phyloP scores from a whole-genome alignment of 53 echinoderm and acorn worm species.

The Echinometra lucunter region DNA sequence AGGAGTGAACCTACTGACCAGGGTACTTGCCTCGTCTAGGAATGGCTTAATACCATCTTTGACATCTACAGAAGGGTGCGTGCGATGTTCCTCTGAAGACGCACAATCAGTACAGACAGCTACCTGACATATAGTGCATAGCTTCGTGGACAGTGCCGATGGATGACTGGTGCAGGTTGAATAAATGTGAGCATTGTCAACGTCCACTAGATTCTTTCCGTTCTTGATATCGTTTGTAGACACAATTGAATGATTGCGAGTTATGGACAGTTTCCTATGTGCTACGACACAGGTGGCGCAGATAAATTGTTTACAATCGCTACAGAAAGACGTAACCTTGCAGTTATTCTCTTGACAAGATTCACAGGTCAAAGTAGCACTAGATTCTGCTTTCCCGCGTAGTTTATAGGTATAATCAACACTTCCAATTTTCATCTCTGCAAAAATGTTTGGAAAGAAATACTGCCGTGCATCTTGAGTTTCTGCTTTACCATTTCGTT shows the following conservation, averaged over 20 bases:
- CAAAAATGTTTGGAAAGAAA: constrained; percentile 59
- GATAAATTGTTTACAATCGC: constrained; percentile 61
- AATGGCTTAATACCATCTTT: constrained; percentile 53
- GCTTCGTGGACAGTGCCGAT: neutral
- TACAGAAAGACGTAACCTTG: constrained; percentile 47
- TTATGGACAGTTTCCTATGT: constrained; percentile 59
- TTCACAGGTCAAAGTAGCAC: constrained; percentile 16
- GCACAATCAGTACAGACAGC: constrained; percentile 52
- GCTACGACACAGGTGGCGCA: constrained; percentile 62
- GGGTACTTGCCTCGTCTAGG: constrained; percentile 31
- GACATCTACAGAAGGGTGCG: constrained; percentile 41
- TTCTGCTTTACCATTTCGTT: constrained; percentile 51
- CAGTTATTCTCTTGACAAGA: constrained; percentile 56
- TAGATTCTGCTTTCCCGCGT: constrained; percentile 45
- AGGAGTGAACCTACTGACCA: constrained; percentile 29
- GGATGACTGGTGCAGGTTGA: constrained; percentile 34
- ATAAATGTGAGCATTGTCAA: neutral
- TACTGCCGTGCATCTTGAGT: constrained; percentile 45
- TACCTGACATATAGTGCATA: constrained; percentile 54
- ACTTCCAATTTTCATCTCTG: constrained; percentile 55
- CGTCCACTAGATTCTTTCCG: constrained; percentile 45
- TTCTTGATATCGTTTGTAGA: constrained; percentile 39
- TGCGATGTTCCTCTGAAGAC: constrained; percentile 26
- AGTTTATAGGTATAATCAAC: constrained; percentile 59
- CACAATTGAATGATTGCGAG: constrained; percentile 57